Evolutionary conservation across 2,797 vertebrate species (phyloP).

Genomic region (Calcarius lapponicus): DNA sequence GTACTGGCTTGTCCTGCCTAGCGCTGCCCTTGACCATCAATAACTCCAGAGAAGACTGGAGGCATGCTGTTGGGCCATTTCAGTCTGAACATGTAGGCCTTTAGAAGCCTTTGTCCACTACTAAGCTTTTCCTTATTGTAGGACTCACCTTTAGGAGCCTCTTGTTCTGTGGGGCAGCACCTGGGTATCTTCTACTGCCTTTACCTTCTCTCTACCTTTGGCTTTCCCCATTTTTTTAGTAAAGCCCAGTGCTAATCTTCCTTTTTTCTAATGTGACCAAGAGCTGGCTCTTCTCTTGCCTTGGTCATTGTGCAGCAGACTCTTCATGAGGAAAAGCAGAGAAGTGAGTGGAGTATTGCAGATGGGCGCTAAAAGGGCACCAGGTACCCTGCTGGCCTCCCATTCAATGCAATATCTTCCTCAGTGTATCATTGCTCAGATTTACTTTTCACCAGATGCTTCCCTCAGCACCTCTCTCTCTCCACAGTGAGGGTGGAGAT

Average conservation of each 20-base stretch:
- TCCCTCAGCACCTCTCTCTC: background rate
- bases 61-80: background rate
- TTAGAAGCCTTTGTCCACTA: background rate
- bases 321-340: background rate
- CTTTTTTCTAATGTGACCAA: background rate
- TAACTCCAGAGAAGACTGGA: background rate
- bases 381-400: too few relatives aligned
- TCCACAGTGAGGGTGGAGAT: background rate
- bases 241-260: background rate
- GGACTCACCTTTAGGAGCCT: background rate
- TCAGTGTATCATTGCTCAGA: background rate
- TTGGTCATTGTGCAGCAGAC: background rate
- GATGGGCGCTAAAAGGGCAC: background rate
- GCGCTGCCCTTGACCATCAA: accelerated
- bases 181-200: background rate
- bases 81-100: background rate
- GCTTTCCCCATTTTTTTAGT: background rate
- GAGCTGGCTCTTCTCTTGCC: background rate
- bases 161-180: background rate
- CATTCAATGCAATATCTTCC: background rate
- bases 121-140: background rate
- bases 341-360: background rate
- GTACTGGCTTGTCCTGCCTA: background rate
- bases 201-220: background rate
- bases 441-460: background rate